A percentile compares a stretch with the other conserved stretches of the same genome.
Evolutionary conservation across 1,140 invertebrate genomes (phyloP).

Genomic region (Amyelois transitella): DNA sequence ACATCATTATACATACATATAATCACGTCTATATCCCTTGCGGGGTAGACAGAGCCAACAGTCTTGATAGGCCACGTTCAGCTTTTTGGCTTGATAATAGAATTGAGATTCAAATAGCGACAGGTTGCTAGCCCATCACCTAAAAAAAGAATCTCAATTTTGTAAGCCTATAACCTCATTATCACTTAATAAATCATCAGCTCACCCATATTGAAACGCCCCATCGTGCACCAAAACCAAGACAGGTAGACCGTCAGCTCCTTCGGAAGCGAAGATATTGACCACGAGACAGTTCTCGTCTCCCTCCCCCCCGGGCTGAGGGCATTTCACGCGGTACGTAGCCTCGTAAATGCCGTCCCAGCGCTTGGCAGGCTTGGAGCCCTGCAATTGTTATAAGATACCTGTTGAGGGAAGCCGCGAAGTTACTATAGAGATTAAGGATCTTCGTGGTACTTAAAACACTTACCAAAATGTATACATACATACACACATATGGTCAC

Average conservation of each 20-base stretch:
- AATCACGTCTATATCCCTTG: no score
- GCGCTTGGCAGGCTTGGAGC: constrained; percentile 27
- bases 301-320: constrained; percentile 32
- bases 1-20: no score
- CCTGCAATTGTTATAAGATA: constrained; percentile 16
- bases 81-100: no score
- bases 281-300: constrained; percentile 52
- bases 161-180: constrained; percentile 1
- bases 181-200: constrained; percentile 1
- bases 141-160: no score
- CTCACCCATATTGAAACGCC: constrained; percentile 44
- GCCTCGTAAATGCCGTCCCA: constrained; percentile 63
- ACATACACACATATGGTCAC: no score
- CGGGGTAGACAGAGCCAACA: no score
- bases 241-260: constrained; percentile 26
- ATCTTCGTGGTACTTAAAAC: no score
- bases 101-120: no score
- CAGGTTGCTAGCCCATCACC: no score
- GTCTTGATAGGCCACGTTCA: no score
- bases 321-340: constrained; percentile 43
- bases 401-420: not conserved
- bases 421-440: no score
- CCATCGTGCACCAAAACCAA: constrained; percentile 52
- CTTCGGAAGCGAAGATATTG: constrained; percentile 47
- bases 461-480: no score